Conservation (phyloP, 2,797 vertebrate species). For the Coregonus sp. region DNA sequence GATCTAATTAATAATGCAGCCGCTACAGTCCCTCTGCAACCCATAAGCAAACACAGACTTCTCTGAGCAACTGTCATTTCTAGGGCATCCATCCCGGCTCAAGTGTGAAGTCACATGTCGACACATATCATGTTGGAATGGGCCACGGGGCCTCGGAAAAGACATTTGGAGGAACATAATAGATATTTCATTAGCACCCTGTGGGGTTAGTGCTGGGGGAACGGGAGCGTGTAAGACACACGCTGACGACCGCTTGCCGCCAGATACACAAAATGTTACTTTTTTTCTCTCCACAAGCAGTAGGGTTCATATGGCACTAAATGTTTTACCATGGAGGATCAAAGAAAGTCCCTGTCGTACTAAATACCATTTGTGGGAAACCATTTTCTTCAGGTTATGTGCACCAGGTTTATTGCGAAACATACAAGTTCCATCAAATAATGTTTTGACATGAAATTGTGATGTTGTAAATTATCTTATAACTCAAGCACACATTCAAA, state of each 20-base stretch:
- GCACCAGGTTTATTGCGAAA: slow-evolving; percentile 45
- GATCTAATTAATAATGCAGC: slow-evolving; percentile 63
- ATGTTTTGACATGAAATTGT: no score
- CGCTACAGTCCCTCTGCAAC: slow-evolving; percentile 53
- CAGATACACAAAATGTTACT: slow-evolving; percentile 78
- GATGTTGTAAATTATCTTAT: no score
- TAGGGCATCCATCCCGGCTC: slow-evolving; percentile 62
- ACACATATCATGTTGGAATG: slow-evolving; percentile 78
- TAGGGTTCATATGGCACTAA: slow-evolving; percentile 27
- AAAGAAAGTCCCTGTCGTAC: slow-evolving; percentile 55
- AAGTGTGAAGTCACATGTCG: slow-evolving; percentile 82
- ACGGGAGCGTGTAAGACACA: slow-evolving; percentile 74
- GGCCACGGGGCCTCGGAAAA: slow-evolving; percentile 81
- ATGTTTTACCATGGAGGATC: slow-evolving; percentile 36
- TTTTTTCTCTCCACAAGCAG: slow-evolving; percentile 20
- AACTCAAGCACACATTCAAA: no score
- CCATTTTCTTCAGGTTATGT: slow-evolving; percentile 51
- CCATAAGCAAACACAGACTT: slow-evolving; percentile 60
- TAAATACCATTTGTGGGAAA: slow-evolving; percentile 43
- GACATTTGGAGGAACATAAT: slow-evolving; percentile 89
- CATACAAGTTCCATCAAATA: slow-evolving; percentile 27
- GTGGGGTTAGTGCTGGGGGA: slow-evolving; percentile 81
- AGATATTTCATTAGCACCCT: slow-evolving; percentile 95
- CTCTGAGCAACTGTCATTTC: slow-evolving; percentile 65
- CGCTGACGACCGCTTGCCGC: slow-evolving; percentile 76